Evolutionary conservation across 1,140 invertebrate species (phyloP), one percentile per base, ranked within the genome.

Genomic region (Solenopsis fugax): DNA sequence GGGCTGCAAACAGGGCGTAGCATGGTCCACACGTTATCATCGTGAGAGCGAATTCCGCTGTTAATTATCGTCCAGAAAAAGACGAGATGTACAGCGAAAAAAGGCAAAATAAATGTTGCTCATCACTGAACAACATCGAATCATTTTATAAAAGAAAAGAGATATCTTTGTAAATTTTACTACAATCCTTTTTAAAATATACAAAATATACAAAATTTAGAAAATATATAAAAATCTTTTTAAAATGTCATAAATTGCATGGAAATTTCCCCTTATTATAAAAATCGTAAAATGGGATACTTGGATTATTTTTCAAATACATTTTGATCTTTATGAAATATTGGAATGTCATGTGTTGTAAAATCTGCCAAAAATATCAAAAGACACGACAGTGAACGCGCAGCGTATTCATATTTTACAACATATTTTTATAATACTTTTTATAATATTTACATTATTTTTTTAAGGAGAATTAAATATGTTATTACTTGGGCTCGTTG

Each of bases 41-140:
- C n/a, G 41, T 6, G 54, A 75, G n/a, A 84, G 69, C 52, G 69
- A 84, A 62, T 75, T 84, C 12, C 69, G 13, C 41, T 75, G 54
- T 84, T 84, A 73, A 84, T 84, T 75, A 75, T 82, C 54, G 37
- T 58, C 54, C 34, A 54, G 65, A 29, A 50, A 45, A 69, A 67
- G 12, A 16, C 21, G 41, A 50, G 2, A 48, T 29, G 6, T 24
- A 69, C 16, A 50, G 41, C n/a, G 24, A 2, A 65, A 73, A 73
- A 34, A 60, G 13, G 13, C 3, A 50, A 21, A 75, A 54, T 60
- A 73, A 48, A 84, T 50, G 4, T 60, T 75, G 5, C 54, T 73
- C 7, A 24, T 78, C 60, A 24, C 29, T 50, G 37, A 12, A 10
- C 16, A 34, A 18, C 18, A 5, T 9, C 4, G 5, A 56, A 69